These are phyloP conservation scores for Argyrosomus japonicus DNA, from an alignment of 2,113 vertebrate species.

Conservation along the genomic window DNA sequence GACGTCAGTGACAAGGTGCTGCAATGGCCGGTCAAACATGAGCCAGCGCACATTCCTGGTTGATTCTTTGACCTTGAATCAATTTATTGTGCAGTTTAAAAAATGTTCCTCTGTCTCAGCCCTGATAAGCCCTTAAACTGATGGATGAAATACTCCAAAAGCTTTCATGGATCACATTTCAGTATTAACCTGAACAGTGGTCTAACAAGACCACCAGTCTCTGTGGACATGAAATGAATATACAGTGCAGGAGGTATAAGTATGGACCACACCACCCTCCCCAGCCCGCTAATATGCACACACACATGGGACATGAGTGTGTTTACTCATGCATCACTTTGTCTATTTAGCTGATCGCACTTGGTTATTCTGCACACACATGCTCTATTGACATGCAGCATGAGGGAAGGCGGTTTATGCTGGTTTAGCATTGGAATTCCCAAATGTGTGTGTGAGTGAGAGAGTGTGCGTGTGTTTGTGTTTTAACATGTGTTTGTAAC, in stretches of 20 bases:
- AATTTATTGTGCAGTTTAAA: background rate
- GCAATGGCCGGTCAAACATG: background rate
- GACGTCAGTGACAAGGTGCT: background rate
- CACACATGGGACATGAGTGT: background rate
- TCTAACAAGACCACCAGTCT: slow-evolving; percentile 5
- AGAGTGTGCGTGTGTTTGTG: background rate
- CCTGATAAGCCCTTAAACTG: background rate
- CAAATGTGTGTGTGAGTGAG: slow-evolving; percentile 6
- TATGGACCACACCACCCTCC: background rate
- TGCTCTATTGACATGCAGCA: slow-evolving; percentile 44
- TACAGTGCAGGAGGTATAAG: background rate
- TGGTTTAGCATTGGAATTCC: slow-evolving; percentile 44
- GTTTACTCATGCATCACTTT: slow-evolving; percentile 44
- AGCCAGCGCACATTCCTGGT: background rate
- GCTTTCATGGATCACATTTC: background rate
- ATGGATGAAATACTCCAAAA: background rate
- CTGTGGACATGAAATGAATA: slow-evolving; percentile 19
- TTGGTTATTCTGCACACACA: slow-evolving; percentile 48
- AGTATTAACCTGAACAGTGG: background rate
- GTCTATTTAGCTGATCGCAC: slow-evolving; percentile 36
- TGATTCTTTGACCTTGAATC: background rate
- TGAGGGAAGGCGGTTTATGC: slow-evolving; percentile 8
- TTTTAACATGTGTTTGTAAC: background rate
- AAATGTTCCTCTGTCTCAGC: background rate
- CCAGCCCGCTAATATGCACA: background rate